Evolutionary conservation across 92 coral and sea anemone genomes (phyloP), one percentile per base, ranked within the genome.

Genomic region (Palythoa heliodiscus): DNA sequence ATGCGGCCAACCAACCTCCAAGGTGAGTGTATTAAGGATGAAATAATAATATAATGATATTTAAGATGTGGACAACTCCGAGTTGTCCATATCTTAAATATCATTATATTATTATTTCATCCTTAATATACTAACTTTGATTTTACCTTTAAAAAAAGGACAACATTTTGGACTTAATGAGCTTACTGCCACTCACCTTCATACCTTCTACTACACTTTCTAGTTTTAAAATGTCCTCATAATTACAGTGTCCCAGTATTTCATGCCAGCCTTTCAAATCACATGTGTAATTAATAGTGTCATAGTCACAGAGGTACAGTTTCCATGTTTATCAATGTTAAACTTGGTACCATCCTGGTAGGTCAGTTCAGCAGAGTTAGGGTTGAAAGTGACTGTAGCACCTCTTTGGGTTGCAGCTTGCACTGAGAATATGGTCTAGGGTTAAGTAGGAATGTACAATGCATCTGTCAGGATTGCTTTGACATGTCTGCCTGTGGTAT

Each of bases 391-490:
- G 24, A 85, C 86, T 11, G 64, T 76, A 29, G 92, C 87, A 73
- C 87, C 83, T 23, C 70, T 88, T 64, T 84, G 88, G 11, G 92
- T 86, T 3, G 92, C 89, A 68, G 84, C 87, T 70, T 89, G 89
- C 48, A 86, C 89, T 15, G 92, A 86, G 70, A 89, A 86, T 67
- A 86, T 75, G 71, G 76, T 57, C 64, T 86, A 82, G 57, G 88
- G 91, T 82, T 40, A 71, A 38, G 61, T 9, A 0, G 91, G 93
- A 12, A 83, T 29, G 73, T 71, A 90, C 12, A 90, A 54, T 5
- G 80, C 86, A 78, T 87, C 66, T 73, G 77, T 60, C 86, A 90
- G 85, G 14, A 88, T 77, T n/a, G 66, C 86, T 11, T 70, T 70
- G 11, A 89, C 77, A 71, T 2, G 79, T n/a, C 43, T 87, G 38